phyloP scores from a whole-genome alignment of 2,113 vertebrate genomes.

The Mastomys natalensis region DNA sequence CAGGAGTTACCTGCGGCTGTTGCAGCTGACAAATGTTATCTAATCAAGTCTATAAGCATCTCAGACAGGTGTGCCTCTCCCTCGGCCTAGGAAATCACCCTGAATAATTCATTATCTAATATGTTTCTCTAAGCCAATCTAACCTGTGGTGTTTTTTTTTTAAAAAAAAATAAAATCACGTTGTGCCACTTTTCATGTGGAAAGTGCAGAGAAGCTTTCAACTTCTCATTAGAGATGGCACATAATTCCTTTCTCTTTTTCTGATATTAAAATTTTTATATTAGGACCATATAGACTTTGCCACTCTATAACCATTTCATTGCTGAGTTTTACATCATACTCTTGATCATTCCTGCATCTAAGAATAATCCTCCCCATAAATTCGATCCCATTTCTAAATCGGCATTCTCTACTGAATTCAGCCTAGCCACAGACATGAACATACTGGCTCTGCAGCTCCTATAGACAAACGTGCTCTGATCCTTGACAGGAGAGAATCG shows the following conservation, averaged over 20 bases:
- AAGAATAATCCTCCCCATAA: background rate
- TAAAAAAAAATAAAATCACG: background rate
- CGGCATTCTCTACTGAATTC: background rate
- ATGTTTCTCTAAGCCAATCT: slow-evolving; percentile 65
- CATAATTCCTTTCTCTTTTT: background rate
- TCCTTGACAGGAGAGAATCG: too few relatives aligned
- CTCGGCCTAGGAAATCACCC: slow-evolving; percentile 81
- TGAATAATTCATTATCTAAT: slow-evolving; percentile 88
- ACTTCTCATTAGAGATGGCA: slow-evolving; percentile 43
- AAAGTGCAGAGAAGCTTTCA: slow-evolving; percentile 34
- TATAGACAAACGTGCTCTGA: background rate
- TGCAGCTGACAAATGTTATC: slow-evolving; percentile 84
- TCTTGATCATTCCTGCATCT: background rate
- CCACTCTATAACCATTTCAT: background rate
- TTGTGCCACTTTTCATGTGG: background rate
- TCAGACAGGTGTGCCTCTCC: slow-evolving; percentile 86
- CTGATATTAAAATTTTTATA: background rate
- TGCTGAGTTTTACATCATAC: background rate
- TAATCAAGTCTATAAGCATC: slow-evolving; percentile 83
- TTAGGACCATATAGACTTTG: background rate
- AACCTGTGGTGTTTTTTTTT: background rate
- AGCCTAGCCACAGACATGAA: background rate
- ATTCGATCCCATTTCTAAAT: background rate
- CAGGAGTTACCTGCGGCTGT: slow-evolving; percentile 73
- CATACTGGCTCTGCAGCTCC: background rate